Evolutionary conservation across 2,888 invertebrate genomes (phyloP), one percentile per base, ranked within the genome.

Genomic region (Rhamnusium bicolor): DNA sequence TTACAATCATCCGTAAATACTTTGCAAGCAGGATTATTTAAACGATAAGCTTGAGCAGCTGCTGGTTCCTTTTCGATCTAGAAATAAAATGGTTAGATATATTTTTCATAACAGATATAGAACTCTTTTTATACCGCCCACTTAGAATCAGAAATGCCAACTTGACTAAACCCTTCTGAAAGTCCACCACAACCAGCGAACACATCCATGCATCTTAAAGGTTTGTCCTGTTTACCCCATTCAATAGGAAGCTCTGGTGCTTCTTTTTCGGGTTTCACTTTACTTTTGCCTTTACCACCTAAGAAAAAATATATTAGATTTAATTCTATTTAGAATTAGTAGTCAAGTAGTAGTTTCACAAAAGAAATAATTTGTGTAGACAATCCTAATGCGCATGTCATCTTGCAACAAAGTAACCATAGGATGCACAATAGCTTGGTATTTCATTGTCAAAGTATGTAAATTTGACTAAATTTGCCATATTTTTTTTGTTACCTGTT

Each of bases 151-250:
- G 93, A 91, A 2, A 93, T 87, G 0, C 94, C 94, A 4, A 94
- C 90, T 77, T 91, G 91, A 80, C 93, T 92, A 46, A 94, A 86
- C 0, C 94, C 94, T 81, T 94, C 93, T 0, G 95, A 94, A 51
- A 96, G 86, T 18, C 95, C 96, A 51, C 96, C 96, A 86, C 95
- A 96, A 0, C 96, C 96, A 75, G 96, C 95, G 86, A 96, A 96
- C 24, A 96, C 93, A 84, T 96, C 96, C 81, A 96, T 88, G 47
- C 93, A 92, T 76, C 90, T 89, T 69, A 96, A 84, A 29, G 92
- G 92, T 68, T 87, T 85, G 0, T 90, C 79, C 27, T 90, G 84
- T 10, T 81, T 74, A 8, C 89, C 88, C 84, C 86, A 86, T 24
- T 80, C 87, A 84, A 71, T 86, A 81, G 73, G 84, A 70, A 79